These are phyloP conservation scores for Rhegmatorhina hoffmannsi DNA, from an alignment of 2,113 vertebrate genomes.

Conservation along the genomic window DNA sequence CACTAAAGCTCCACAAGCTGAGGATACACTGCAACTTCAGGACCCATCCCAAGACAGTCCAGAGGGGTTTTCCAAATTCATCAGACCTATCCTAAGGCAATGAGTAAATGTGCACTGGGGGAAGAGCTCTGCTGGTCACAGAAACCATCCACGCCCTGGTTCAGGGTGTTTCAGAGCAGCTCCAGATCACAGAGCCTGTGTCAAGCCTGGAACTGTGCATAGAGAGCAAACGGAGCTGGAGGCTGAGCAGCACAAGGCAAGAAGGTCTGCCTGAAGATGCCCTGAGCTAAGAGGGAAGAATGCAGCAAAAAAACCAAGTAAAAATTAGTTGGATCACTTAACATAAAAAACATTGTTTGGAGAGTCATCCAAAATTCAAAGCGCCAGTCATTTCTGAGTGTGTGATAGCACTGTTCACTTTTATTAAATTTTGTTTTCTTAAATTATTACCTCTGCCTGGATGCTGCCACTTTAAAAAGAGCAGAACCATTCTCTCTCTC, in stretches of 20 bases:
- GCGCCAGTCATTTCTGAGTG: not conserved
- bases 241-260: not conserved
- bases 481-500: not conserved
- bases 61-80: not conserved
- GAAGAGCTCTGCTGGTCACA: not conserved
- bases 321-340: not conserved
- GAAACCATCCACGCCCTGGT: accelerated
- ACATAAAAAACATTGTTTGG: not conserved
- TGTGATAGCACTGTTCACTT: not conserved
- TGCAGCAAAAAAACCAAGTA: not conserved
- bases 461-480: not conserved
- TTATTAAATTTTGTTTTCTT: not conserved
- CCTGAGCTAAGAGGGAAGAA: not conserved
- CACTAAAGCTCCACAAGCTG: not conserved
- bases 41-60: not conserved
- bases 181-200: not conserved
- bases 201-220: not conserved
- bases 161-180: not conserved
- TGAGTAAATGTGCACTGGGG: accelerated
- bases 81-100: not conserved
- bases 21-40: not conserved
- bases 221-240: not conserved
- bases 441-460: not conserved
- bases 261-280: not conserved
- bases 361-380: not conserved